Base-by-base conservation (phyloP, 2,797 vertebrate genomes). In the Oryzias dopingdopingensis region DNA sequence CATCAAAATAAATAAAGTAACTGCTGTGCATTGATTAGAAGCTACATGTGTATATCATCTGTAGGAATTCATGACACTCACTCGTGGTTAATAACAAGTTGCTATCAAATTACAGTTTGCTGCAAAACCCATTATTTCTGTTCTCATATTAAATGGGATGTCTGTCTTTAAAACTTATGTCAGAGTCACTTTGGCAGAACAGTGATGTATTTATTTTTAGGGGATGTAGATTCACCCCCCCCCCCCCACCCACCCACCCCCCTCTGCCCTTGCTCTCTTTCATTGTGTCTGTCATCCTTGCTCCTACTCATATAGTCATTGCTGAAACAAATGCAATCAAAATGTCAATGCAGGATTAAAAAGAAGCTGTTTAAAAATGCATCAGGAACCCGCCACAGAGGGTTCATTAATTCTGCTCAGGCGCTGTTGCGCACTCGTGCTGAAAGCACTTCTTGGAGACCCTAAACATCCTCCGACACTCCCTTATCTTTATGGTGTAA, bases 281-380 rank as follows among this genome's bases (percentile, higher is more conserved):
- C 24, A 66, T 47, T 70, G 37, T 75, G 60, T 66, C 74, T 74
- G 67, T 81, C 77, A 82, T 49, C 50, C 73, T 80, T 70, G 8
- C 81, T 82, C 55, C 46, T 67, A 74, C 72, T 68, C 73, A 32
- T 71, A 37, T 58, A 81, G 79, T 77, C 78, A 78, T 82, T 83
- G 80, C 80, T 77, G 79, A 88, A 85, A 87, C 84, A 88, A 89
- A 89, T 81, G 80, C 79, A 87, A 90, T 88, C 83, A 88, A 89
- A 88, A 85, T 90, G 87, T 87, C 84, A 85, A 76, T 79, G 81
- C 80, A 63, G 63, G 75, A 88, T 87, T 83, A 78, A 82, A 86
- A 87, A 83, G 74, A 59, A 85, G 81, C 78, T 86, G 85, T 88
- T 89, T 86, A 84, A 87, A 87, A 87, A 88, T 88, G 81, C 83